A percentile compares a stretch with the other conserved stretches of the same genome.
phyloP scores from a whole-genome alignment of 2,113 vertebrate species.

The Saguinus imperator region DNA sequence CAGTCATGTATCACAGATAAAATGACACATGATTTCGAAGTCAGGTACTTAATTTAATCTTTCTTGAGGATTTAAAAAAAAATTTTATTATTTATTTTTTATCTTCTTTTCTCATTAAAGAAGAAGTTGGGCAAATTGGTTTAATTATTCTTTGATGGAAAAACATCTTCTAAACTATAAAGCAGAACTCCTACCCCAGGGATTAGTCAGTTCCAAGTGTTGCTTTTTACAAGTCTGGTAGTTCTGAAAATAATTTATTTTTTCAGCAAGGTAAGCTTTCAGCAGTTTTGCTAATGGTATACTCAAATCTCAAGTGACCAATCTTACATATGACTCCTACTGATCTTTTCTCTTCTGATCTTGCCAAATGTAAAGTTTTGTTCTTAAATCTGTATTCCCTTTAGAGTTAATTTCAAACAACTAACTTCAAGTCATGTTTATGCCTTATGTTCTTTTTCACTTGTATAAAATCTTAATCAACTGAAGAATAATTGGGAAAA shows the following conservation, averaged over 20 bases:
- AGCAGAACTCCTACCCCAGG: not conserved
- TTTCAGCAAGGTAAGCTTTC: constrained; percentile 18
- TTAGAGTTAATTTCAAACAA: constrained; percentile 57
- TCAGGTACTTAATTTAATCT: not conserved
- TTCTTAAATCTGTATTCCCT: constrained; percentile 51
- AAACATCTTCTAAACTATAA: constrained; percentile 16
- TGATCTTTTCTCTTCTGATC: constrained; percentile 44
- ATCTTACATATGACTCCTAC: not conserved
- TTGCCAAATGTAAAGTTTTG: constrained; percentile 49
- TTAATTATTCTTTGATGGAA: constrained; percentile 14
- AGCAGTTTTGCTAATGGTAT: constrained; percentile 8
- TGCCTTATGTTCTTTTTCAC: not conserved
- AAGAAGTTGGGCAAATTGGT: not conserved
- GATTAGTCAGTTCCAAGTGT: not conserved
- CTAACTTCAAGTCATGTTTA: not conserved
- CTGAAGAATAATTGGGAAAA: not conserved
- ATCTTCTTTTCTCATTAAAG: not conserved
- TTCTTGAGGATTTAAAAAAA: not conserved
- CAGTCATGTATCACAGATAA: not conserved
- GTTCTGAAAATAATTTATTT: not conserved
- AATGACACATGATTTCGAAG: not conserved
- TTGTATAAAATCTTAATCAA: not conserved
- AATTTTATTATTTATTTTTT: not conserved
- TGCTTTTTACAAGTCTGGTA: not conserved
- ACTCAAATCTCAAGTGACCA: constrained; percentile 39